Conservation (phyloP, 2,888 invertebrate genomes). For the Erynnis tages region DNA sequence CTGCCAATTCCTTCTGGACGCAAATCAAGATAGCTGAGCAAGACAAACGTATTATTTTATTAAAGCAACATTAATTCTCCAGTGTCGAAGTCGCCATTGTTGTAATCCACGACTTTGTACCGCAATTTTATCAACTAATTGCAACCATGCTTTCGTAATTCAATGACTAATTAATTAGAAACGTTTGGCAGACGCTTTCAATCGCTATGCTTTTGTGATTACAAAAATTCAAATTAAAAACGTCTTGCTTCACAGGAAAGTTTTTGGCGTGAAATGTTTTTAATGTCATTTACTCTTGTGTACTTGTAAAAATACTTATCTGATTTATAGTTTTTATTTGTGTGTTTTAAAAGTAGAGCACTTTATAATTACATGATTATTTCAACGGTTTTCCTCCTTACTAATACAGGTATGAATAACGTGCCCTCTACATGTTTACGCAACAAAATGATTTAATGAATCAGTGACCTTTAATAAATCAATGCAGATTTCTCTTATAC, state of each 20-base stretch:
- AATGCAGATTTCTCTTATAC: constrained; percentile 1
- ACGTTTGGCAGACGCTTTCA: constrained; percentile 2
- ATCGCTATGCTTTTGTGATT: neutral
- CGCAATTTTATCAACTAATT: constrained; percentile 23
- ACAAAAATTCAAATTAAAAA: neutral
- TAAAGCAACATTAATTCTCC: constrained; percentile 28
- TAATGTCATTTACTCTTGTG: no score
- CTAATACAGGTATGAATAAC: neutral
- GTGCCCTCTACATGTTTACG: neutral
- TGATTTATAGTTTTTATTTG: neutral
- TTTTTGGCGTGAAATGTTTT: neutral
- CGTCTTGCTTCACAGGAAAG: neutral
- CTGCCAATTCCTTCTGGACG: constrained; percentile 27
- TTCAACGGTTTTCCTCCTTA: neutral
- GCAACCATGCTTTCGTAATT: constrained; percentile 5
- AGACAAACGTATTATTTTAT: constrained; percentile 28
- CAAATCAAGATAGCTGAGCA: constrained; percentile 28
- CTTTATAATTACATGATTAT: neutral
- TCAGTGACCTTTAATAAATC: constrained; percentile 13
- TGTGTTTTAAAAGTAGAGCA: neutral
- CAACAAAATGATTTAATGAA: constrained; percentile 14
- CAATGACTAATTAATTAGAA: constrained; percentile 21
- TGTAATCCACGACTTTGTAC: constrained; percentile 8
- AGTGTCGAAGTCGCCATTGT: constrained; percentile 26
- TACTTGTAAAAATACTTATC: no score